These are phyloP conservation scores for Microtus ochrogaster DNA, from an alignment of 2,113 vertebrate species.

Conservation along the genomic window DNA sequence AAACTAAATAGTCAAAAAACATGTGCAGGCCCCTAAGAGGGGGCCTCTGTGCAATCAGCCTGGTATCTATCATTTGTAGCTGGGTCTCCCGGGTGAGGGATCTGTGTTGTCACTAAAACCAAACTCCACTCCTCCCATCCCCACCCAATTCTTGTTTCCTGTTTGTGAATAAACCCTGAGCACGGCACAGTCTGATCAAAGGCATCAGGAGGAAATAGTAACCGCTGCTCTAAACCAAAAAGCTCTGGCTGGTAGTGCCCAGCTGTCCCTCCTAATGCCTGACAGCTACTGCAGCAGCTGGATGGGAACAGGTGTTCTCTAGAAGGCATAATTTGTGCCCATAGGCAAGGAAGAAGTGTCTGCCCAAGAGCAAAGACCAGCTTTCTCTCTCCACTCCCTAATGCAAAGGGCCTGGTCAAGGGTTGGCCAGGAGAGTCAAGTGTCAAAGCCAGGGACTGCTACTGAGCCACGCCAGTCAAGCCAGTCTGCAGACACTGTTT, in stretches of 20 bases:
- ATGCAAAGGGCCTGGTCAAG: neutral
- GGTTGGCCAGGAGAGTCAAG: neutral
- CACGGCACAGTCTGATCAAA: conserved; percentile 69
- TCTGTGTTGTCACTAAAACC: conserved; percentile 26
- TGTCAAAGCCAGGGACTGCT: conserved; percentile 15
- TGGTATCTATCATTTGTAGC: conserved; percentile 53
- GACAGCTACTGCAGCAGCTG: conserved; percentile 75
- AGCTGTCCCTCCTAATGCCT: conserved; percentile 63
- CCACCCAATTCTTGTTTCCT: conserved; percentile 76
- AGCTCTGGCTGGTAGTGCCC: conserved; percentile 13
- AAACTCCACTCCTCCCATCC: neutral
- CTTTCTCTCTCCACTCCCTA: neutral
- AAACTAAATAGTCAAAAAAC: conserved; percentile 45
- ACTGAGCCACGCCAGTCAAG: neutral
- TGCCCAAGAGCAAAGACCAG: neutral
- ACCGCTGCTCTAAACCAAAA: conserved; percentile 21
- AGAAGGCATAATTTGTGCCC: neutral
- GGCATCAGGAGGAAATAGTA: conserved; percentile 43
- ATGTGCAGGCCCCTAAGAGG: conserved; percentile 34
- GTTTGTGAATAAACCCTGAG: conserved; percentile 72
- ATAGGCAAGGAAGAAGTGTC: neutral
- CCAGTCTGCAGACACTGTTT: neutral
- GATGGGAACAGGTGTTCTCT: conserved; percentile 63
- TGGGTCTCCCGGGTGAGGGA: conserved; percentile 8
- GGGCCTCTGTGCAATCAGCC: neutral